Conservation (phyloP, 2,888 invertebrate species). For the Sinotaia quadrata region DNA sequence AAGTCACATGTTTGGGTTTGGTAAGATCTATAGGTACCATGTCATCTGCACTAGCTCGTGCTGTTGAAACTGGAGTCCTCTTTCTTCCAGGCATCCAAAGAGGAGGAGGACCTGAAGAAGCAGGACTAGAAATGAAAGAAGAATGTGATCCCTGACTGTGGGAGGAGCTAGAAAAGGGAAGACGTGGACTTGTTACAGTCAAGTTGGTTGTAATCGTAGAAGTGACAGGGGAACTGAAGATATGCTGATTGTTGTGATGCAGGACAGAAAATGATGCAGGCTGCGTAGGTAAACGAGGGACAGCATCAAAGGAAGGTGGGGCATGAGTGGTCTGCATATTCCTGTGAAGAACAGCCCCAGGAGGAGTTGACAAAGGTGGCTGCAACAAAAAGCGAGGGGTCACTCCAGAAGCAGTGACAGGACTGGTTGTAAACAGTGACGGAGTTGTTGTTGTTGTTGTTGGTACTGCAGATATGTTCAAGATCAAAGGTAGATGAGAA, state of each 20-base stretch:
- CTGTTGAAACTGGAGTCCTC: not conserved
- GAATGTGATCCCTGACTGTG: not conserved
- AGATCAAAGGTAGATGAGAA: no score
- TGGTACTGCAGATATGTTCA: no score
- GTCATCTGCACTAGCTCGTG: not conserved
- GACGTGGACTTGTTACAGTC: not conserved
- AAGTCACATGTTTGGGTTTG: not conserved
- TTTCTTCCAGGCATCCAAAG: not conserved
- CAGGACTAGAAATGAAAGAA: conserved; percentile 6
- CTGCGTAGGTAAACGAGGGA: no score
- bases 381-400: no score
- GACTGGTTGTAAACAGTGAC: no score
- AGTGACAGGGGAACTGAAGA: not conserved
- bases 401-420: no score
- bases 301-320: not conserved
- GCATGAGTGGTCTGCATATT: not conserved
- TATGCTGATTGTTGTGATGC: not conserved
- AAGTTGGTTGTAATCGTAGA: no score
- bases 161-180: not conserved
- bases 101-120: not conserved
- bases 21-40: not conserved
- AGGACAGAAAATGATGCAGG: not conserved
- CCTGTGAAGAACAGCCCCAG: no score
- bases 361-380: no score
- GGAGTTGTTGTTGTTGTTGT: no score